Evolutionary conservation across 2,113 vertebrate genomes (phyloP), one percentile per base, ranked within the genome.

Genomic region (Arvicanthis niloticus): DNA sequence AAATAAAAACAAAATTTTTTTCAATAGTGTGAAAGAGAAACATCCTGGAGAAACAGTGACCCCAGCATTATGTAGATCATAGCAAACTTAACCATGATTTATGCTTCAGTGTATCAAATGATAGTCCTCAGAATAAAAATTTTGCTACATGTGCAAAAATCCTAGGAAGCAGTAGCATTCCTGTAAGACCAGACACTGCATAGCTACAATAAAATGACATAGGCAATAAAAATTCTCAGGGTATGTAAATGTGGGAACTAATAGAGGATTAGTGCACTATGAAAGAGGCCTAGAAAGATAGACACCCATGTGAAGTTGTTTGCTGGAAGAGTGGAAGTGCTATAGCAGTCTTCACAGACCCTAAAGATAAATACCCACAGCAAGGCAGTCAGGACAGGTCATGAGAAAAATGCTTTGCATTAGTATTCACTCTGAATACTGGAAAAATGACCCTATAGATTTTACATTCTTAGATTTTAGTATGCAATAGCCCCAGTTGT

Each of bases 291-390:
- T 37, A 7, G 2, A 5, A 26, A 82, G 65, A 22, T 31, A 92
- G 70, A 53, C 1, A 6, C 5, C 56, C 31, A 21, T 22, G 4
- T 42, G 10, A 15, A 67, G 7, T 2, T 48, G n/a, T 7, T 17
- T 22, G 6, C 1, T 45, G 8, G 7, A 8, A 3, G 0, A 42
- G 2, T 22, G 5, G 0, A 68, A 3, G 3, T 58, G 15, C 0
- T 70, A 1, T 34, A 21, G 31, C 8, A 51, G 51, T 51, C 51
- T 51, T 51, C 0, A 45, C 22, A 88, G 88, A 22, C 2, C 53
- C 31, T 56, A 12, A 0, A 42, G 34, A 10, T 24, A 24, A 92
- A 40, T 12, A 1, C n/a, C 9, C 3, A 15, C 10, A 10, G 42
- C 13, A 51, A 70, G 86, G 56, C 9, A 73, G 10, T 31, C n/a